Evolutionary conservation across 2,113 vertebrate genomes (phyloP).

Genomic region (Nycticryphes semicollaris): DNA sequence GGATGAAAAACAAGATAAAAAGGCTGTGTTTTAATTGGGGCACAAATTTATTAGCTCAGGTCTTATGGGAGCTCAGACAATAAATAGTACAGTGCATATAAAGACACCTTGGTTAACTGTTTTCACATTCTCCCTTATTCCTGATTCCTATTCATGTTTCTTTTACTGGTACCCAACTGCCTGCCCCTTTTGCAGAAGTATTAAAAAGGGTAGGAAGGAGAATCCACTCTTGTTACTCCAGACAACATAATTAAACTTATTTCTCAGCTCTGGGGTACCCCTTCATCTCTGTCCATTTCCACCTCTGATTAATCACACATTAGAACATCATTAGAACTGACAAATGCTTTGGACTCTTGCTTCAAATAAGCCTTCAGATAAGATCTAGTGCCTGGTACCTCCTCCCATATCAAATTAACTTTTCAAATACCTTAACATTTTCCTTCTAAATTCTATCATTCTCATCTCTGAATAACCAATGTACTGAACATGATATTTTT

Average conservation of each 20-base stretch:
- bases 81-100: neutral
- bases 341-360: neutral
- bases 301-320: neutral
- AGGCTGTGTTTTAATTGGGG: neutral
- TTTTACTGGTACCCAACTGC: neutral
- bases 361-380: constrained; percentile 36
- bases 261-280: neutral
- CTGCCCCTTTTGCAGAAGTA: neutral
- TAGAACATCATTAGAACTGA: neutral
- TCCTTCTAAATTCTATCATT: constrained; percentile 6
- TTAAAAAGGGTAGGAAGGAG: neutral
- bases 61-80: neutral
- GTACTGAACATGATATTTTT: constrained; percentile 26
- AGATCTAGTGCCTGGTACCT: constrained; percentile 7
- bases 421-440: constrained; percentile 36
- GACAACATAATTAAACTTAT: neutral
- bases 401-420: constrained; percentile 35
- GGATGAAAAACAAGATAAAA: neutral
- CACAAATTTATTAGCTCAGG: constrained; percentile 16
- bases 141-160: neutral
- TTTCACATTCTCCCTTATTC: neutral
- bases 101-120: neutral
- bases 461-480: neutral
- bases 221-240: neutral
- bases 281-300: neutral